A percentile compares a stretch with the other conserved stretches of the same genome.
Evolutionary conservation across 2,113 vertebrate species (phyloP).

Genomic region (Hippocampus barbouri): DNA sequence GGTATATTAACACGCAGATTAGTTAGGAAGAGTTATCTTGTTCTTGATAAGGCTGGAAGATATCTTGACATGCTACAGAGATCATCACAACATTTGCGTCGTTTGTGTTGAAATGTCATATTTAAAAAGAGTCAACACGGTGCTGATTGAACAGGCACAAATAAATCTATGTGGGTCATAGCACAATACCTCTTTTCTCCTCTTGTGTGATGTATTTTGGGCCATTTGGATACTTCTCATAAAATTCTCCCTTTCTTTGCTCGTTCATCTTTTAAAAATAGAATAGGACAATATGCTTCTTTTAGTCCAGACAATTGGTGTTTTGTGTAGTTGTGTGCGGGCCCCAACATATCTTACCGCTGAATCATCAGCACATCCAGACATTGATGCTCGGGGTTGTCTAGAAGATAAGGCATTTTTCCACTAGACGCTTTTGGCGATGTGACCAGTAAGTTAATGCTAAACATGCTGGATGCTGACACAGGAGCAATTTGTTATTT

Average conservation of each 20-base stretch:
- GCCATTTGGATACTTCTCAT: slow-evolving; percentile 33
- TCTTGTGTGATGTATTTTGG: slow-evolving; percentile 9
- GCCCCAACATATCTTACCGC: slow-evolving; percentile 58
- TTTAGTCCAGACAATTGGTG: slow-evolving; percentile 37
- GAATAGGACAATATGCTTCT: slow-evolving; percentile 57
- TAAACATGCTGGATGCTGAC: background rate
- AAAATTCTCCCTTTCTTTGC: slow-evolving; percentile 26
- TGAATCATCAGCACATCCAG: slow-evolving; percentile 62
- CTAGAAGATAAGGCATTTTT: slow-evolving; percentile 33
- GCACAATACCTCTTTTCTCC: slow-evolving; percentile 41
- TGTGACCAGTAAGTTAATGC: background rate
- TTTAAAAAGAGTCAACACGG: slow-evolving; percentile 7
- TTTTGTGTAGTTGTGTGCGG: slow-evolving; percentile 41
- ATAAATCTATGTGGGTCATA: slow-evolving; percentile 40
- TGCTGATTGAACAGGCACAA: slow-evolving; percentile 12
- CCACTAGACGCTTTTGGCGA: background rate
- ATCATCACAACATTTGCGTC: background rate
- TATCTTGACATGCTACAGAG: slow-evolving; percentile 4
- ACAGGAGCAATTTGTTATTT: background rate
- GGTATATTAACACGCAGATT: background rate
- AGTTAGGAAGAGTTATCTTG: background rate
- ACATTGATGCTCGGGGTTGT: slow-evolving; percentile 34
- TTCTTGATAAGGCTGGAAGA: background rate
- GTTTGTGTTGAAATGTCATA: background rate
- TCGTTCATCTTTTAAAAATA: slow-evolving; percentile 51